These are phyloP conservation scores for Tetrax tetrax DNA, from an alignment of 2,113 vertebrate species.

Conservation along the genomic window DNA sequence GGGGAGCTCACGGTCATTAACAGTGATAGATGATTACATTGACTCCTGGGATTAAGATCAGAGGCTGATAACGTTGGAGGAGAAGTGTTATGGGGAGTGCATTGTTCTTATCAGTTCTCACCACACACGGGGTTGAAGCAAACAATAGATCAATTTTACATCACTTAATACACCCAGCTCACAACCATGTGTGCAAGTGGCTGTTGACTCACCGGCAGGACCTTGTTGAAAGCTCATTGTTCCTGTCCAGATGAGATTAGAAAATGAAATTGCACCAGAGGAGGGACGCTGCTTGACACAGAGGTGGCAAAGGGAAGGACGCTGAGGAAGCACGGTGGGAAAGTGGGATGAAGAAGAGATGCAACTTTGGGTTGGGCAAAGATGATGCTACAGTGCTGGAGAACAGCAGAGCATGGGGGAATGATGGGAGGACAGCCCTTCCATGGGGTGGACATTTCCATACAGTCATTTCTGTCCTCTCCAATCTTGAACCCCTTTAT, in stretches of 20 bases:
- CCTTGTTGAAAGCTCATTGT: background rate
- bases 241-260: background rate
- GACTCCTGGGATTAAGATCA: conserved; percentile 38
- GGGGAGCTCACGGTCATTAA: conserved; percentile 35
- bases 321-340: background rate
- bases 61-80: background rate
- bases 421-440: background rate
- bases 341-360: background rate
- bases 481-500: background rate
- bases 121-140: background rate
- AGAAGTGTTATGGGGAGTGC: background rate
- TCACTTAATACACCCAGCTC: background rate
- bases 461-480: background rate
- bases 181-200: background rate
- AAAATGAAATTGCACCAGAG: background rate
- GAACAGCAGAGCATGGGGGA: background rate
- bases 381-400: too few species aligned
- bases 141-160: conserved; percentile 47
- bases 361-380: background rate
- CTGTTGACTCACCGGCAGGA: background rate
- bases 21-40: conserved; percentile 3
- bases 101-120: conserved; percentile 44
- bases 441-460: background rate
- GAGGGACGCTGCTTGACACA: background rate
- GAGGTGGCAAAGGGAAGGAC: background rate